These are phyloP conservation scores for Sisyra nigra DNA, from an alignment of 2,888 invertebrate genomes.

Conservation along the genomic window DNA sequence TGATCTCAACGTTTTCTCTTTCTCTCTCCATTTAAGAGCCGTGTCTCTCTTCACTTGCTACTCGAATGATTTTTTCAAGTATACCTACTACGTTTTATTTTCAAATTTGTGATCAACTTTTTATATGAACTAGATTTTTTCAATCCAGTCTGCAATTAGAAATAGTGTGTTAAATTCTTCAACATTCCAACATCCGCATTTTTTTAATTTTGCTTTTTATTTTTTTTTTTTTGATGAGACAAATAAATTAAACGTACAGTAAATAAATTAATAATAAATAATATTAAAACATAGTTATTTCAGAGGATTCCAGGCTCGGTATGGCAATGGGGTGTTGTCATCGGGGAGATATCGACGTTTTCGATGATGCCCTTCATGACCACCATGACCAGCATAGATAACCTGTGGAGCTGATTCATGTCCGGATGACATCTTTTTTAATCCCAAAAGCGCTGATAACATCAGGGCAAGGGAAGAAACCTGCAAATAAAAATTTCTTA, in stretches of 20 bases:
- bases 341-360: slow-evolving; percentile 27
- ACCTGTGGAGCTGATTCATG: slow-evolving; percentile 30
- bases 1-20: not conserved
- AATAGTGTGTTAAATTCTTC: too few relatives aligned
- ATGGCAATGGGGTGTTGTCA: slow-evolving; percentile 28
- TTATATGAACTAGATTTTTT: too few relatives aligned
- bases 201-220: not conserved
- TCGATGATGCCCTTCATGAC: slow-evolving; percentile 36
- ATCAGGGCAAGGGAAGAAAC: slow-evolving; percentile 56
- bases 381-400: slow-evolving; percentile 31
- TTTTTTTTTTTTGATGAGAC: not conserved
- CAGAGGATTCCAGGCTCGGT: slow-evolving; percentile 31
- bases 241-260: not conserved
- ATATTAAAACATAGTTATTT: not conserved
- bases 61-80: too few relatives aligned
- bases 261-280: not conserved
- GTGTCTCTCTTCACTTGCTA: too few relatives aligned
- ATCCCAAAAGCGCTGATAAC: slow-evolving; percentile 56
- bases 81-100: too few relatives aligned
- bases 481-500: slow-evolving; percentile 2
- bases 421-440: slow-evolving; percentile 49
- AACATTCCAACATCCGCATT: too few relatives aligned
- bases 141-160: too few relatives aligned
- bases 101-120: too few relatives aligned
- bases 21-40: not conserved